Evolutionary conservation across 2,113 vertebrate genomes (phyloP).

Genomic region (Isichthys henryi): DNA sequence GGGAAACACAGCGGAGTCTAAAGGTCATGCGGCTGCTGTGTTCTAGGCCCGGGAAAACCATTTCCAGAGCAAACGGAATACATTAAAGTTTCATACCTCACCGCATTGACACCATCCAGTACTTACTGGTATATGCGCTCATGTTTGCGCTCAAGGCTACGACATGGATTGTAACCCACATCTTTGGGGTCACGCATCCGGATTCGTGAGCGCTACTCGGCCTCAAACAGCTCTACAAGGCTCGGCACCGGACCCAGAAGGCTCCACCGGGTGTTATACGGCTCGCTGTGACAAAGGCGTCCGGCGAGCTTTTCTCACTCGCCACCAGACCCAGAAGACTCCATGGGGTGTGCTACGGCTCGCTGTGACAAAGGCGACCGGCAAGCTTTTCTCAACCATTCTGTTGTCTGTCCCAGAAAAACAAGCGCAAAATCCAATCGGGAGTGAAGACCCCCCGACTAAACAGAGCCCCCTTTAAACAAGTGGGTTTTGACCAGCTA

Average conservation of each 20-base stretch:
- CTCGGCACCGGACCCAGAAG: neutral
- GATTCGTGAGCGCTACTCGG: neutral
- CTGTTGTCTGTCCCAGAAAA: neutral
- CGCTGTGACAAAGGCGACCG: neutral
- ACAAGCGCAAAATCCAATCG: too few species aligned
- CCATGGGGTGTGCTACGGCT: neutral
- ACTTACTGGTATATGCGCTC: neutral
- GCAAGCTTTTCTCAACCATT: neutral
- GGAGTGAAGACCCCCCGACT: neutral
- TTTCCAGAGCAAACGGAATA: neutral
- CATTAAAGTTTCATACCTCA: neutral
- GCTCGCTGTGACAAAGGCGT: neutral
- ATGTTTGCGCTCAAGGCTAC: neutral
- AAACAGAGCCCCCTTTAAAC: neutral
- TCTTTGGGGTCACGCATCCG: neutral
- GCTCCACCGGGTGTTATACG: neutral
- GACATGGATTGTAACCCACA: neutral
- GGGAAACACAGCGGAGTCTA: neutral
- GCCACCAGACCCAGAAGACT: neutral
- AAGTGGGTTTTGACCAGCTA: neutral
- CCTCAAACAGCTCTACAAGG: neutral
- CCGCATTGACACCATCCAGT: neutral
- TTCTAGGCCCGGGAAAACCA: neutral
- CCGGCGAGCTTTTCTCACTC: neutral
- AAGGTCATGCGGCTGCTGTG: neutral